These are phyloP conservation scores for Cheilinus undulatus DNA, from an alignment of 2,113 vertebrate genomes.

Conservation along the genomic window DNA sequence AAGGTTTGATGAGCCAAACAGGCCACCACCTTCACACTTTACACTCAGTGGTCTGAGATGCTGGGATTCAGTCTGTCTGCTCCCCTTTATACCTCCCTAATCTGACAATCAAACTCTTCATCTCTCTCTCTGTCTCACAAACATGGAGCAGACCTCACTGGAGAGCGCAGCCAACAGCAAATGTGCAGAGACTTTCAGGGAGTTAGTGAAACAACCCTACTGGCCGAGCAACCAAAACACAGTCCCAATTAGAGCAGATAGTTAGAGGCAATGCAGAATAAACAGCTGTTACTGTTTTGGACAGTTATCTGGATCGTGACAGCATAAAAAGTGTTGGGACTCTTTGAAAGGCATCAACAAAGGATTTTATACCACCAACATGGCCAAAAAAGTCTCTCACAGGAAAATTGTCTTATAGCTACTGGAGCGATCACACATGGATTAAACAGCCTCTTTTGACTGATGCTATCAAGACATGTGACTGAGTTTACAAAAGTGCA, in stretches of 20 bases:
- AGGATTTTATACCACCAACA: constrained; percentile 11
- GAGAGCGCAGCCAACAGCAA: constrained; percentile 20
- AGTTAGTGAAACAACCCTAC: constrained; percentile 32
- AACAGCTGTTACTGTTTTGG: constrained; percentile 58
- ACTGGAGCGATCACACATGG: background rate
- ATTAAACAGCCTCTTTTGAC: background rate
- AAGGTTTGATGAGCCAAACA: constrained; percentile 12
- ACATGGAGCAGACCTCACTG: background rate
- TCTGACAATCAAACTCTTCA: constrained; percentile 1
- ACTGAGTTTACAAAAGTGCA: too few species aligned
- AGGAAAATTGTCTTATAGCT: too few species aligned
- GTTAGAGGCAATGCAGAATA: constrained; percentile 49
- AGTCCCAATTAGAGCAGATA: constrained; percentile 50
- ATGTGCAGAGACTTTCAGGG: constrained; percentile 23
- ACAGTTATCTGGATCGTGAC: constrained; percentile 24
- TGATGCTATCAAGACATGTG: background rate
- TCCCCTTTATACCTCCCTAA: background rate
- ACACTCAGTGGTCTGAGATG: constrained; percentile 4
- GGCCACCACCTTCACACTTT: constrained; percentile 8
- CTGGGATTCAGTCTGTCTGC: too few species aligned
- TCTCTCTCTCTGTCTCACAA: background rate
- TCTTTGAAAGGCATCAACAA: constrained; percentile 13
- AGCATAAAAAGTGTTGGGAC: constrained; percentile 12
- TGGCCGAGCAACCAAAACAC: constrained; percentile 46
- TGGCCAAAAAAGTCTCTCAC: too few species aligned